A percentile compares a stretch with the other conserved stretches of the same genome.
Conservation (phyloP, 1,140 invertebrate genomes). For the Arion vulgaris region DNA sequence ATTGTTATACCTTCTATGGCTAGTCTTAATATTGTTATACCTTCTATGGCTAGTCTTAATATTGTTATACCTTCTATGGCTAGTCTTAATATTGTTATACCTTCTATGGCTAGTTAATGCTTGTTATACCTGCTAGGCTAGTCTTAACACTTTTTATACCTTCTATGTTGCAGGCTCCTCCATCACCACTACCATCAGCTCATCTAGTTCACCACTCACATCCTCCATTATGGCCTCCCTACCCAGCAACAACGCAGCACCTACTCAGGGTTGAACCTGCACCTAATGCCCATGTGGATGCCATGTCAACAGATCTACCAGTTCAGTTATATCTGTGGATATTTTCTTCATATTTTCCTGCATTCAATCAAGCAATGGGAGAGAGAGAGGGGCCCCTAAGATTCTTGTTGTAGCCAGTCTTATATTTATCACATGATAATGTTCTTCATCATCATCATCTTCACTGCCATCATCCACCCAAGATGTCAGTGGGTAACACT, state of each 20-base stretch:
- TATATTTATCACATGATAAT: not conserved
- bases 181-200: slow-evolving; percentile 66
- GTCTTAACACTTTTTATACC: too few species aligned
- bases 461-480: not conserved
- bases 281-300: not conserved
- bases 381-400: not conserved
- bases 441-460: not conserved
- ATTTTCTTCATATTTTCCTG: not conserved
- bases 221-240: slow-evolving; percentile 68
- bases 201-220: slow-evolving; percentile 70
- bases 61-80: too few species aligned
- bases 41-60: too few species aligned
- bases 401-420: not conserved
- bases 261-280: slow-evolving; percentile 58
- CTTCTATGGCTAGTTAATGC: too few species aligned
- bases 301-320: not conserved
- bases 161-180: slow-evolving; percentile 50
- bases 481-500: too few species aligned
- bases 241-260: slow-evolving; percentile 61
- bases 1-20: too few species aligned
- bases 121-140: too few species aligned
- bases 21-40: too few species aligned
- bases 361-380: not conserved
- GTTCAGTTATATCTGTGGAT: too few species aligned
- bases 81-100: too few species aligned